Evolutionary conservation across 2,113 vertebrate genomes (phyloP).

Genomic region (Epinephelus cyanopodus): DNA sequence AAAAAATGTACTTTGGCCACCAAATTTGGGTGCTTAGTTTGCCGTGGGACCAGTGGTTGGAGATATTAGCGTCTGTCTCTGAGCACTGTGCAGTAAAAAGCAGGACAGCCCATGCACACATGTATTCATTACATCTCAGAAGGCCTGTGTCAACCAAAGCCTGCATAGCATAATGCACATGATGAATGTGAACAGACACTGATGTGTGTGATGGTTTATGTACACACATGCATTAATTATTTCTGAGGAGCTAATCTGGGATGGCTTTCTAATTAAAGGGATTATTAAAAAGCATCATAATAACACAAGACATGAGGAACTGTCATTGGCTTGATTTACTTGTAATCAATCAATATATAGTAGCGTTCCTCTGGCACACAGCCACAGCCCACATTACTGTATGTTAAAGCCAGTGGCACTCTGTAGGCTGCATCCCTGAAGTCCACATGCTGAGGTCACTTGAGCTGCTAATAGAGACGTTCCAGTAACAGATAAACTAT

Average conservation of each 20-base stretch:
- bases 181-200: slow-evolving; percentile 16
- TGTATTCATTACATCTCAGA: neutral
- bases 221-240: slow-evolving; percentile 20
- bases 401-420: slow-evolving; percentile 8
- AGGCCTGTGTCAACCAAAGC: neutral
- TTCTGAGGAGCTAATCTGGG: slow-evolving; percentile 40
- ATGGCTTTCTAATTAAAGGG: slow-evolving; percentile 51
- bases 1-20: too few relatives aligned
- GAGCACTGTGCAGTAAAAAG: neutral
- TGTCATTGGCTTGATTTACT: slow-evolving; percentile 44
- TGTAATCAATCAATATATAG: slow-evolving; percentile 48
- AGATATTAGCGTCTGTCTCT: too few relatives aligned
- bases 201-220: slow-evolving; percentile 8
- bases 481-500: neutral
- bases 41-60: too few relatives aligned
- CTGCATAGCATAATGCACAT: neutral
- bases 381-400: slow-evolving; percentile 26
- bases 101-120: neutral
- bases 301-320: slow-evolving; percentile 21
- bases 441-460: neutral
- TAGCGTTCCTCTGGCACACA: slow-evolving; percentile 19
- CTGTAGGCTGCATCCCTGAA: neutral
- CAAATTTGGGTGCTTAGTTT: too few relatives aligned
- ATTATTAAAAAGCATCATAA: slow-evolving; percentile 41
- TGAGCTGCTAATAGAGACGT: slow-evolving; percentile 21